Percentiles rank a stretch among this genome's conserved stretches.
Conservation (phyloP, 2,888 invertebrate species). For the Nudaria mundana region DNA sequence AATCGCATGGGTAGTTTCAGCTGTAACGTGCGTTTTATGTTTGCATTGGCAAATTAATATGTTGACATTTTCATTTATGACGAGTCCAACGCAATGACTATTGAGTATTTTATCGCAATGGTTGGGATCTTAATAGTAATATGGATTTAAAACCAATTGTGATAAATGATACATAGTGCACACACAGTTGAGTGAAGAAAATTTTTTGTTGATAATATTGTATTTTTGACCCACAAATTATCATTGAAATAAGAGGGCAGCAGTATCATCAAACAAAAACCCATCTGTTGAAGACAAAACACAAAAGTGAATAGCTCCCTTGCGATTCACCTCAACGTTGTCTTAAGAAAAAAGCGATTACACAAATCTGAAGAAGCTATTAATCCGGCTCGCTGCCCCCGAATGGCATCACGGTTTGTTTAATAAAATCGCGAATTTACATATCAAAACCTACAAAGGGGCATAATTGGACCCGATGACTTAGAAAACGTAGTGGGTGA, state of each 20-base stretch:
- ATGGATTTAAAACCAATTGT: too few species aligned
- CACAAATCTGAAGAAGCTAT: constrained; percentile 81
- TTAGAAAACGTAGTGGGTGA: constrained; percentile 80
- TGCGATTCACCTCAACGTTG: constrained; percentile 66
- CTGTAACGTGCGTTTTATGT: constrained; percentile 74
- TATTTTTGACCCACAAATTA: constrained; percentile 34
- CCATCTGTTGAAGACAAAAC: constrained; percentile 35
- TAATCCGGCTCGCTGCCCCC: constrained; percentile 79
- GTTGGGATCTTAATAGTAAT: constrained; percentile 17
- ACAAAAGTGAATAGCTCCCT: constrained; percentile 61
- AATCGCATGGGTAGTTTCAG: constrained; percentile 78
- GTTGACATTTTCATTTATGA: constrained; percentile 55
- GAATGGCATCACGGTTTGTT: constrained; percentile 81
- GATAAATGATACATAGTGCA: too few species aligned
- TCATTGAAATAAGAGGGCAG: constrained; percentile 22
- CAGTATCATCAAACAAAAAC: constrained; percentile 44
- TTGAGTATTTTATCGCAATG: constrained; percentile 33
- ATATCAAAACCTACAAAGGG: constrained; percentile 82
- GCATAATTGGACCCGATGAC: constrained; percentile 82
- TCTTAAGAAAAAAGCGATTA: constrained; percentile 80
- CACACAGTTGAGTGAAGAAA: too few species aligned
- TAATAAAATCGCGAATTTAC: constrained; percentile 82
- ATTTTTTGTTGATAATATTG: too few species aligned
- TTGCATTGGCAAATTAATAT: constrained; percentile 73
- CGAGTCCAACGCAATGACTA: constrained; percentile 48